Evolutionary conservation across 2,888 invertebrate species (phyloP), one percentile per base, ranked within the genome.

Genomic region (Boloria euphrosyne): DNA sequence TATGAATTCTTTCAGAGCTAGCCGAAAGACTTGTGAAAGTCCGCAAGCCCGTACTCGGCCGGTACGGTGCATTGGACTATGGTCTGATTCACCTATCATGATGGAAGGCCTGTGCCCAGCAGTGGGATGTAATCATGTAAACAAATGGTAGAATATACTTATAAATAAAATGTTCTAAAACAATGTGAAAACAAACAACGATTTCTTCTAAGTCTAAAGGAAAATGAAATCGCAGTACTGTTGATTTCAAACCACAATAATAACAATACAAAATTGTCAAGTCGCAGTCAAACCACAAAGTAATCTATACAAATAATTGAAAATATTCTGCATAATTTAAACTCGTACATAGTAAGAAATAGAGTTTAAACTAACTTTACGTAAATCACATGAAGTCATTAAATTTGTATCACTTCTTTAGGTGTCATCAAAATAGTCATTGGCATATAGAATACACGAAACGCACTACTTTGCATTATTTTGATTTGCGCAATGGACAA

Each of bases 371-470:
- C 7, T 38, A 38, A 38, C n/a, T 38, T 58, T 64, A 51, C 38
- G 52, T 59, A 65, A 53, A 18, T 50, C n/a, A 49, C 13, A 58
- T 51, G 43, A 43, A 51, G 62, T 60, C 60, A 64, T 63, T 60
- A 59, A 13, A 52, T 52, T 55, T 57, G 47, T 17, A 49, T 27
- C 62, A 59, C 55, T 27, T 63, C 44, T 55, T 66, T 57, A 43
- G 47, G 22, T 51, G 59, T 57, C 66, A 68, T 68, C 64, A 69
- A 69, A 61, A 53, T 44, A 44, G 57, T 60, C 63, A 69, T 47
- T 60, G 52, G 50, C 44, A 52, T 52, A 59, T 65, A 31, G 51
- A 38, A 58, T 22, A 16, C 54, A 46, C 59, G 50, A 52, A 69
- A 62, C 60, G 60, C 31, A 63, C 51, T 59, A 50, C 43, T 65